Conservation (phyloP, 2,888 invertebrate genomes). For the Ectemnius cavifrons region DNA sequence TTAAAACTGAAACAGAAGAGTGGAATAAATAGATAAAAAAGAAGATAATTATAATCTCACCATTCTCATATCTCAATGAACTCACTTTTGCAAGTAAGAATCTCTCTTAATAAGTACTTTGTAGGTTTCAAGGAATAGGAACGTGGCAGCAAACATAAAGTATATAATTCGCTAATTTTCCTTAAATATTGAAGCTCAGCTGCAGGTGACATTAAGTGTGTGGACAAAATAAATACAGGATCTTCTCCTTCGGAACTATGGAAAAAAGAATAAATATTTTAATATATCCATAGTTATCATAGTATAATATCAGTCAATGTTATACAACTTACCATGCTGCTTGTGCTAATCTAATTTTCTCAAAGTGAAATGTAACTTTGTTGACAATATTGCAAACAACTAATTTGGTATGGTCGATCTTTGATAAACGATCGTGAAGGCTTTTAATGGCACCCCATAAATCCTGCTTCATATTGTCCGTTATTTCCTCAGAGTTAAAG, state of each 20-base stretch:
- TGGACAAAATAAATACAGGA: conserved; percentile 86
- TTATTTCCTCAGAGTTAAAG: conserved; percentile 83
- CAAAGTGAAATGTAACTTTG: conserved; percentile 90
- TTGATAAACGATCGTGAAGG: conserved; percentile 85
- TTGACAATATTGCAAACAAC: conserved; percentile 90
- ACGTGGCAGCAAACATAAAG: conserved; percentile 89
- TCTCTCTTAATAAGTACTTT: conserved; percentile 89
- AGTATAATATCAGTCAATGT: not conserved
- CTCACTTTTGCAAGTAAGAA: conserved; percentile 90
- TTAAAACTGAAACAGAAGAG: conserved; percentile 80
- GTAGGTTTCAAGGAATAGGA: conserved; percentile 89
- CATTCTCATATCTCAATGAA: conserved; percentile 20
- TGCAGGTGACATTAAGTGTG: conserved; percentile 86
- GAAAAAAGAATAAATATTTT: conserved; percentile 11
- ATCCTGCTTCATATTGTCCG: conserved; percentile 86
- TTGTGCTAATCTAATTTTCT: conserved; percentile 88
- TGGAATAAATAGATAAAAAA: conserved; percentile 73
- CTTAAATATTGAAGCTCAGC: conserved; percentile 90
- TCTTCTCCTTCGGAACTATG: conserved; percentile 73
- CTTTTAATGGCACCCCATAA: conserved; percentile 89
- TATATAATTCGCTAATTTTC: conserved; percentile 89
- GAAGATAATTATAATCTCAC: not conserved
- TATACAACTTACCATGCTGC: conserved; percentile 84
- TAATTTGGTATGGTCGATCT: conserved; percentile 89
- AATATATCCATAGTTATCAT: conserved; percentile 31